phyloP scores from a whole-genome alignment of 2,888 invertebrate genomes.

The Eupithecia dodoneata region DNA sequence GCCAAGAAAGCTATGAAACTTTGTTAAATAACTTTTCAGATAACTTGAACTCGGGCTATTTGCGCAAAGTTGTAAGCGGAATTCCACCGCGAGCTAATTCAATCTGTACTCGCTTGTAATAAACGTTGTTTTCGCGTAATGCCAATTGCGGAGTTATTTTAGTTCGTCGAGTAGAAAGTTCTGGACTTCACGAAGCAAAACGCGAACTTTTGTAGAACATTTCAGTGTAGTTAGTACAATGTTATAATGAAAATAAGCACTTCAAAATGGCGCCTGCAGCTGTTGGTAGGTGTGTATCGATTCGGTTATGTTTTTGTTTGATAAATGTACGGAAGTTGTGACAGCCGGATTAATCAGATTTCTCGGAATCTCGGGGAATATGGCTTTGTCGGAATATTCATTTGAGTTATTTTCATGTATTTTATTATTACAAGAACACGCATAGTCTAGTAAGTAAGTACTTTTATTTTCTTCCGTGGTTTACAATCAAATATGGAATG shows the following conservation, averaged over 20 bases:
- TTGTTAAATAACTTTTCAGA: conserved; percentile 85
- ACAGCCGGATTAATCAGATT: conserved; percentile 51
- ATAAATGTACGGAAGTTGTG: conserved; percentile 59
- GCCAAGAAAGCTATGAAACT: conserved; percentile 83
- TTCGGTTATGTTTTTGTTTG: conserved; percentile 62
- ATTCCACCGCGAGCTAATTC: conserved; percentile 79
- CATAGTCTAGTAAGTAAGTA: not conserved
- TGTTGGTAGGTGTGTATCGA: conserved; percentile 72
- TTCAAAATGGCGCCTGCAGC: conserved; percentile 83
- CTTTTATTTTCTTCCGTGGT: not conserved
- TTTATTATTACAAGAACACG: not conserved
- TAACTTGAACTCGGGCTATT: conserved; percentile 83
- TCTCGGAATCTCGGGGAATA: conserved; percentile 37
- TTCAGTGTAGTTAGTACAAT: conserved; percentile 85
- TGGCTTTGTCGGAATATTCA: conserved; percentile 36
- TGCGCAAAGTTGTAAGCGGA: conserved; percentile 82
- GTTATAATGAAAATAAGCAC: conserved; percentile 85
- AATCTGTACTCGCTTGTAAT: conserved; percentile 82
- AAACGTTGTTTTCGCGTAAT: conserved; percentile 83
- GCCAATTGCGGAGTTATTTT: conserved; percentile 77
- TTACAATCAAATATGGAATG: not conserved
- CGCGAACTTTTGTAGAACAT: conserved; percentile 85
- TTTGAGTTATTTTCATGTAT: conserved; percentile 19
- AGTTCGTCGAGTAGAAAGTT: conserved; percentile 75
- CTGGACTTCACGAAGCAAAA: conserved; percentile 84